A percentile compares a stretch with the other conserved stretches of the same genome.
These are phyloP conservation scores for Gasteruption jaculator DNA, from an alignment of 2,888 invertebrate species.

Conservation along the genomic window DNA sequence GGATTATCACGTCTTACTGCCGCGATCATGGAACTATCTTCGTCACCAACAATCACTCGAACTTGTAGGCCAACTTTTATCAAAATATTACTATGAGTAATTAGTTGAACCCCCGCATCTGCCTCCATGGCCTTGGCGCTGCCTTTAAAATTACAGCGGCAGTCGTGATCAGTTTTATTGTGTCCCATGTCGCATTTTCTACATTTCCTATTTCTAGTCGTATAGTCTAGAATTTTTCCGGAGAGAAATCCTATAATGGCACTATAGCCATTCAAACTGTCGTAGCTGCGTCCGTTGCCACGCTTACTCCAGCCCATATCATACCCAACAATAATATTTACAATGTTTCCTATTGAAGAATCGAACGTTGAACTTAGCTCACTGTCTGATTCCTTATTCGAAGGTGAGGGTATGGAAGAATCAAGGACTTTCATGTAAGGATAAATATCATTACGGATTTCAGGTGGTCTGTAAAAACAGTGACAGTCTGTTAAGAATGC, in stretches of 20 bases:
- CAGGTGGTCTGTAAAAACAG: no score
- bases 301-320: constrained; percentile 22
- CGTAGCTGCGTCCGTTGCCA: no score
- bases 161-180: constrained; percentile 25
- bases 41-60: constrained; percentile 28
- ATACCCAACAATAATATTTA: constrained; percentile 19
- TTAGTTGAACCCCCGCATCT: no score
- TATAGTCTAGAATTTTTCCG: constrained; percentile 25
- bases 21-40: no score
- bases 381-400: no score
- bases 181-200: constrained; percentile 21
- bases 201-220: constrained; percentile 24
- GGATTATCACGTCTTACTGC: constrained; percentile 19
- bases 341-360: constrained; percentile 7
- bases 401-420: no score
- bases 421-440: no score
- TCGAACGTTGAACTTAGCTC: no score
- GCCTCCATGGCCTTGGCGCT: constrained; percentile 35
- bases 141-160: constrained; percentile 26
- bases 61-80: constrained; percentile 22
- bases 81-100: constrained; percentile 22
- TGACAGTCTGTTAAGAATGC: no score
- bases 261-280: no score
- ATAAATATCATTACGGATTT: no score
- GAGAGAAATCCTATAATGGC: constrained; percentile 19